Evolutionary conservation across 2,113 vertebrate species (phyloP).

Genomic region (Uria aalge): DNA sequence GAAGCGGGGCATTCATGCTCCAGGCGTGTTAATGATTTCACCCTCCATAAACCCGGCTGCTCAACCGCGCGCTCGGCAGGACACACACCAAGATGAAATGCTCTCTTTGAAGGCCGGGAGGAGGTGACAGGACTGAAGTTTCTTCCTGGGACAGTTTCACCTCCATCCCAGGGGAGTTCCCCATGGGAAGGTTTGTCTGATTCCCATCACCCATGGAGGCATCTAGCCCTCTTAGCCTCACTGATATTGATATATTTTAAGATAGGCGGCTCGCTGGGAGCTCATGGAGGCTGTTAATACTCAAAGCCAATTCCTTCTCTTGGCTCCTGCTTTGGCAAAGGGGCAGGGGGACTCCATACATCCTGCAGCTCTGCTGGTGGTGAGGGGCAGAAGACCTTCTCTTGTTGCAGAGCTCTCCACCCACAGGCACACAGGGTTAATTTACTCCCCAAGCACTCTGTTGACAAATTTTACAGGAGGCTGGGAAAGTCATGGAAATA

Average conservation of each 20-base stretch:
- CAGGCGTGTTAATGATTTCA: background rate
- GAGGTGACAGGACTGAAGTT: background rate
- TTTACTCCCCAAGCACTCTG: constrained; percentile 4
- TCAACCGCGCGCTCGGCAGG: accelerated
- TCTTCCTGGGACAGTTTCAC: constrained; percentile 3
- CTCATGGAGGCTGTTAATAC: background rate
- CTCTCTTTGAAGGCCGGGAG: background rate
- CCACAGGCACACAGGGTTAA: background rate
- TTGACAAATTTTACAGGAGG: constrained; percentile 50
- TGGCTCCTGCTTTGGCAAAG: background rate
- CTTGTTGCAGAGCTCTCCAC: background rate
- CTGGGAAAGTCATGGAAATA: constrained; percentile 58
- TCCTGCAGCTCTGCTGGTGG: accelerated
- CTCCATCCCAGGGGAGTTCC: background rate
- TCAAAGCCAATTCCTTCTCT: background rate
- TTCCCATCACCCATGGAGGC: accelerated
- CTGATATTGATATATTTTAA: background rate
- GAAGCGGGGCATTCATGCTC: constrained; percentile 11
- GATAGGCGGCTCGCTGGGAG: accelerated
- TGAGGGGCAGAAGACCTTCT: background rate
- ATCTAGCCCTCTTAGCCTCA: background rate
- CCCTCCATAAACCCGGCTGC: background rate
- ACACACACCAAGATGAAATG: constrained; percentile 29
- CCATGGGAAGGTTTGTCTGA: background rate
- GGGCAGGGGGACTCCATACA: background rate